These are phyloP conservation scores for Drosophila mettleri DNA, from an alignment of 2,888 invertebrate species.

Conservation along the genomic window DNA sequence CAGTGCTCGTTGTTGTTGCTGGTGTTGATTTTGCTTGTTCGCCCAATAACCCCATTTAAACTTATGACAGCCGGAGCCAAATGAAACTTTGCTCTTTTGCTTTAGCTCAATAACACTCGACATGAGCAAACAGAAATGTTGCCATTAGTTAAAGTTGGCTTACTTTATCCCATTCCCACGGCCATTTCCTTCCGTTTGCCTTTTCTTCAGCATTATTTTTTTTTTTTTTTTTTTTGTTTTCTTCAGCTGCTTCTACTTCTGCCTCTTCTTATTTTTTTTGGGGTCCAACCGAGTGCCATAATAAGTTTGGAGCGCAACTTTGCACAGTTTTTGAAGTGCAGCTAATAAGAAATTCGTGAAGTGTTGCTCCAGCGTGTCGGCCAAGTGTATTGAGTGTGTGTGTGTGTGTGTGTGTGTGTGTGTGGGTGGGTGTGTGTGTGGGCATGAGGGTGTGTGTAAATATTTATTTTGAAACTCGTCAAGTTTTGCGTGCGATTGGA, in stretches of 20 bases:
- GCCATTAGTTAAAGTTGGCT: slow-evolving; percentile 66
- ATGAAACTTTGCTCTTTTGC: slow-evolving; percentile 67
- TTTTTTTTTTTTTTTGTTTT: too few relatives aligned
- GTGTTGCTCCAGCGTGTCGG: slow-evolving; percentile 57
- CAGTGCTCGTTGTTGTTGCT: slow-evolving; percentile 5
- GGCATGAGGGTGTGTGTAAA: slow-evolving; percentile 49
- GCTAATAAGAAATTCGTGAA: slow-evolving; percentile 78
- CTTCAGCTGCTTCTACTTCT: not conserved
- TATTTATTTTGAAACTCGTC: slow-evolving; percentile 69
- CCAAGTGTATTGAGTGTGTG: slow-evolving; percentile 38
- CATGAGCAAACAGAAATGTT: slow-evolving; percentile 65
- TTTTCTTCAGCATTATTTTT: slow-evolving; percentile 21
- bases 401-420: slow-evolving; percentile 3
- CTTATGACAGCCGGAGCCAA: slow-evolving; percentile 72
- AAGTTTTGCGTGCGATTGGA: slow-evolving; percentile 66
- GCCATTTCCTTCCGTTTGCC: slow-evolving; percentile 19
- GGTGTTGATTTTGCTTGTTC: slow-evolving; percentile 17
- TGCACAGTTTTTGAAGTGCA: slow-evolving; percentile 55
- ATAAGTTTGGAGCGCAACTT: slow-evolving; percentile 64
- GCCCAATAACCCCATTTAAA: slow-evolving; percentile 66
- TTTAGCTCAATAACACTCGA: slow-evolving; percentile 68
- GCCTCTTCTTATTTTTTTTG: not conserved
- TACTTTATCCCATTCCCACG: slow-evolving; percentile 25
- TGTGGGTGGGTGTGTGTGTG: slow-evolving; percentile 14
- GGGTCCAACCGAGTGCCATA: slow-evolving; percentile 40